Percentiles rank a stretch among this genome's conserved stretches.
phyloP scores from a whole-genome alignment of 2,888 invertebrate genomes.

The Caradrina clavipalpis region DNA sequence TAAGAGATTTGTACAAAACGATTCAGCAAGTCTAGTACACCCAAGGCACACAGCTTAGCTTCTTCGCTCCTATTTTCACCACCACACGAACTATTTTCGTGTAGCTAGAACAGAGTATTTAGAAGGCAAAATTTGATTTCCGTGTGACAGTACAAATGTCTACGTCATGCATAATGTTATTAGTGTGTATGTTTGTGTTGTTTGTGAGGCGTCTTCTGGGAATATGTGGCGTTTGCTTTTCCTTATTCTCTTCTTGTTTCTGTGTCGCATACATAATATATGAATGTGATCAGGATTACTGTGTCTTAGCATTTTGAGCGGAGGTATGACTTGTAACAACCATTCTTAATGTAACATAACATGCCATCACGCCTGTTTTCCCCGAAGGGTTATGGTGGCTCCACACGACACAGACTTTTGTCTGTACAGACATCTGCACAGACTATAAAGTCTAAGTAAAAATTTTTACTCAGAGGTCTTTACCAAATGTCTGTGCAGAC shows the following conservation, averaged over 20 bases:
- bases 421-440: no score
- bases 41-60: not conserved
- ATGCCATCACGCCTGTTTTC: no score
- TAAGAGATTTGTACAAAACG: no score
- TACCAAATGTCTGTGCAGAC: no score
- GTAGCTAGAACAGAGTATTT: not conserved
- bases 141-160: not conserved
- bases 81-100: not conserved
- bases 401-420: no score
- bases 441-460: no score
- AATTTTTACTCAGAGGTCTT: no score
- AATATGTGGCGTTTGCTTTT: constrained; percentile 30
- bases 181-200: constrained; percentile 19
- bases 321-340: not conserved
- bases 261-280: constrained; percentile 23
- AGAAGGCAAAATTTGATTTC: not conserved
- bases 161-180: constrained; percentile 30
- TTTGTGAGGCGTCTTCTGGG: constrained; percentile 3
- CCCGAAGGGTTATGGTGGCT: no score
- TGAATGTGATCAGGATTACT: constrained; percentile 12
- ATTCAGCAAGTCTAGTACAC: not conserved
- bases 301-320: constrained; percentile 9
- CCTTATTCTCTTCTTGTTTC: constrained; percentile 39
- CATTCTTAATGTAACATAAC: constrained; percentile 1
- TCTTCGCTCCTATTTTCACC: not conserved